These are phyloP conservation scores for Saccopteryx leptura DNA, from an alignment of 2,113 vertebrate genomes.

Conservation along the genomic window DNA sequence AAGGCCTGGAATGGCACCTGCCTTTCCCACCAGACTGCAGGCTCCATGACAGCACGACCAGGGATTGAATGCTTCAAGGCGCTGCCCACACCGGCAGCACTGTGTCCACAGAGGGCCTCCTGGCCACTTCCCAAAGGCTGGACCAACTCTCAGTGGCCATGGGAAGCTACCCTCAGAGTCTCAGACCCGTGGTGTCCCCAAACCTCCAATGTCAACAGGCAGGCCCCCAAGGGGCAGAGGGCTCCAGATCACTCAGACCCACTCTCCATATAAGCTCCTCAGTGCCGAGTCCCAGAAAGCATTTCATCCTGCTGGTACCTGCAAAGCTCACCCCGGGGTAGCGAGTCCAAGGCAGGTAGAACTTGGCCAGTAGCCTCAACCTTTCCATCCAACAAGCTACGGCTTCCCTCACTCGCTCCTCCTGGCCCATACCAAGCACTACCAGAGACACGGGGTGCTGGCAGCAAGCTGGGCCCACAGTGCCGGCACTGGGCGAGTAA, in stretches of 20 bases:
- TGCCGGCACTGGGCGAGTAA: not conserved
- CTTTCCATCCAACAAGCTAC: not conserved
- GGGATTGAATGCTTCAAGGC: not conserved
- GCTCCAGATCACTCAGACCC: not conserved
- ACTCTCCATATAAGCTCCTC: not conserved
- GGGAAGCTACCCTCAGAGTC: not conserved
- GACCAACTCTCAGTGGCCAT: not conserved
- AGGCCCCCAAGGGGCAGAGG: not conserved
- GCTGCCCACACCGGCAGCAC: not conserved
- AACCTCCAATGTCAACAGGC: not conserved
- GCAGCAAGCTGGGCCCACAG: not conserved
- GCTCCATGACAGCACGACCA: not conserved
- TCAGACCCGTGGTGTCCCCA: not conserved
- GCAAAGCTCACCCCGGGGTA: not conserved
- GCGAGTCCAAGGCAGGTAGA: not conserved
- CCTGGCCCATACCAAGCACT: not conserved
- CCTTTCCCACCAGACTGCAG: not conserved
- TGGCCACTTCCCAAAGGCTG: not conserved
- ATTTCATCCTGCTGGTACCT: not conserved
- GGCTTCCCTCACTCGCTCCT: not conserved
- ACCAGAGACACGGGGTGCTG: not conserved
- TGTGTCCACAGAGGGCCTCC: not conserved
- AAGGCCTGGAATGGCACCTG: not conserved
- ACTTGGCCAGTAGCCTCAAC: not conserved
- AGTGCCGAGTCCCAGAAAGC: not conserved